phyloP scores from a whole-genome alignment of 2,113 vertebrate species.

The Peromyscus californicus region DNA sequence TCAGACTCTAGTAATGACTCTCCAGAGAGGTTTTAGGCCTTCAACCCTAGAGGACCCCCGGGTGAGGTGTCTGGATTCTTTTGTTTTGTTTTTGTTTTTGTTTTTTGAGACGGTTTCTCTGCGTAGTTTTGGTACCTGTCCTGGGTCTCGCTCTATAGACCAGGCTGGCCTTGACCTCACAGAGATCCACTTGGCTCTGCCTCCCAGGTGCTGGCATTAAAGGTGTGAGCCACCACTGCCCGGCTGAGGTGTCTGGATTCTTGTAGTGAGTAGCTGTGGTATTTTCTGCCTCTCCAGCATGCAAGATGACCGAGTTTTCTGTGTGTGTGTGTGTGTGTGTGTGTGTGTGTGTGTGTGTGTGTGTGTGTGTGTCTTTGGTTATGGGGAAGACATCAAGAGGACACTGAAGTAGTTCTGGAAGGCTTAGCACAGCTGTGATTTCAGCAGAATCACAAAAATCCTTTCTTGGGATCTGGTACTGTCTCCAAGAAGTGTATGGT shows the following conservation, averaged over 20 bases:
- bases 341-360: too few relatives aligned
- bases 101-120: too few relatives aligned
- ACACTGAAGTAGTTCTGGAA: background rate
- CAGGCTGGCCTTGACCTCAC: too few relatives aligned
- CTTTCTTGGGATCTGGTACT: background rate
- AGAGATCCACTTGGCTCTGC: too few relatives aligned
- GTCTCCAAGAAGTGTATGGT: background rate
- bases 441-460: too few relatives aligned
- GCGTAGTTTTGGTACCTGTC: too few relatives aligned
- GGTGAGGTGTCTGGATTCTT: background rate
- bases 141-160: too few relatives aligned
- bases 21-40: background rate
- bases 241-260: background rate
- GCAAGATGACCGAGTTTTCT: background rate
- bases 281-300: background rate
- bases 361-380: background rate
- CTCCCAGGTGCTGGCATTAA: too few relatives aligned
- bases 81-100: background rate
- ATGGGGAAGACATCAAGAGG: background rate
- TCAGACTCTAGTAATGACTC: background rate
- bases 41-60: background rate
- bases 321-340: background rate
- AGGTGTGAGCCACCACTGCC: too few relatives aligned
- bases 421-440: background rate
- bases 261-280: background rate